Percentiles rank a stretch among this genome's conserved stretches.
Conservation (phyloP, 2,113 vertebrate species). For the Channa maculata region DNA sequence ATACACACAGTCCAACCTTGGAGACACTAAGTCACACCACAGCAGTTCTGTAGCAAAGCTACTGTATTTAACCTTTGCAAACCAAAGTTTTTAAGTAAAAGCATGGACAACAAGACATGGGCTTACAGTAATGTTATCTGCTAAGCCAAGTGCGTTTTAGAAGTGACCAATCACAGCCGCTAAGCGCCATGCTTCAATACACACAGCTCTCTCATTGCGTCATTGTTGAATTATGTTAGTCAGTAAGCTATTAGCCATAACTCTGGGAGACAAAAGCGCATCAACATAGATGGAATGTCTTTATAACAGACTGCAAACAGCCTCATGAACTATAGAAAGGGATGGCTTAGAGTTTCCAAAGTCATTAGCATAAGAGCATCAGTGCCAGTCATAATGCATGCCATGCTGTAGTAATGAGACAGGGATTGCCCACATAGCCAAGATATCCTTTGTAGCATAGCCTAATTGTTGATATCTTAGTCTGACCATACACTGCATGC, state of each 20-base stretch:
- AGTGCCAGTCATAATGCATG: conserved; percentile 37
- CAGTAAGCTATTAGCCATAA: conserved; percentile 44
- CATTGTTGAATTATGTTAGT: conserved; percentile 28
- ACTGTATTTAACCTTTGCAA: not conserved
- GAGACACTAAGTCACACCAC: conserved; percentile 4
- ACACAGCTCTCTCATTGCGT: conserved; percentile 4
- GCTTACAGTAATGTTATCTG: not conserved
- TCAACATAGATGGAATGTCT: conserved; percentile 52
- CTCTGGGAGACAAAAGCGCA: conserved; percentile 50
- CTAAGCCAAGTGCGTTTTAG: conserved; percentile 12
- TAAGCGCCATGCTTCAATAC: not conserved
- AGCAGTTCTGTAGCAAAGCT: conserved; percentile 3
- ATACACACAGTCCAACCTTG: not conserved
- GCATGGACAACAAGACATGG: not conserved
- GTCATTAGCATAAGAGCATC: conserved; percentile 41
- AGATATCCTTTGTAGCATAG: conserved; percentile 44
- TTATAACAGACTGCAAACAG: conserved; percentile 59
- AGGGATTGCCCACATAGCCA: conserved; percentile 19
- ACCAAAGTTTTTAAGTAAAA: conserved; percentile 11
- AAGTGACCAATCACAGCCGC: conserved; percentile 15
- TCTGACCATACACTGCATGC: conserved; percentile 42
- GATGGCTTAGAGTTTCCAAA: conserved; percentile 35
- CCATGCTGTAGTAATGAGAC: conserved; percentile 48
- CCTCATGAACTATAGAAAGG: conserved; percentile 49
- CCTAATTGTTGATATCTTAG: conserved; percentile 57